Evolutionary conservation across 2,888 invertebrate genomes (phyloP), one percentile per base, ranked within the genome.

Genomic region (Cerastoderma edule): DNA sequence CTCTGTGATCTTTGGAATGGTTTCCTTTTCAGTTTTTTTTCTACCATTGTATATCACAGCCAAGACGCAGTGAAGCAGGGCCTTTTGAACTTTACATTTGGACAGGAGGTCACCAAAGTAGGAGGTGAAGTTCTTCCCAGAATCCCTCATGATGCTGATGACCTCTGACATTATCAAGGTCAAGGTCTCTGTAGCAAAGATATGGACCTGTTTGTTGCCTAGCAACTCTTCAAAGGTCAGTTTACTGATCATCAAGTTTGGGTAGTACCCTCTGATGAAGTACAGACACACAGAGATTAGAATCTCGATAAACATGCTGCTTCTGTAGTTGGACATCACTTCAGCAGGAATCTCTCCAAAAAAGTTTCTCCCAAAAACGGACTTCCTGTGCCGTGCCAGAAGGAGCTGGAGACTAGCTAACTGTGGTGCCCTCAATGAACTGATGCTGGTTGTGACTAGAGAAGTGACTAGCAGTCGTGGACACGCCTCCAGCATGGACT

Each of bases 21-120:
- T 74, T 16, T 79, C 71, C 6, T 67, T 39, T 22, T 64, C 67
- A 6, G 77, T 72, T 48, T 83, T 88, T 50, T 67, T 65, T 32
- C 88, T 84, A 16, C 79, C 71, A 72, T 94, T 94, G 87, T 95
- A 94, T 1, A 97, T 96, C 24, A 96, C 96, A 2, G 96, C 96
- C 65, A 96, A 94, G 27, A 97, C 93, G 89, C 96, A 96, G 91
- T 97, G 96, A 64, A 97, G 94, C 60, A 96, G 94, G 30, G 96
- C 95, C 91, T 97, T 97, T 92, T 97, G 97, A 63, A 97, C 94
- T 92, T 97, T 97, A 88, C 96, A 96, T 80, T 96, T 95, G 5
- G 83, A 80, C 88, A 97, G 93, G 84, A 93, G 93, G 92, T 96
- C 96, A 19, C 95, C 95, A 78, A 96, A 95, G 90, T 96, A 97